Conservation (phyloP, 2,888 invertebrate genomes). For the Melinaea marsaeus region DNA sequence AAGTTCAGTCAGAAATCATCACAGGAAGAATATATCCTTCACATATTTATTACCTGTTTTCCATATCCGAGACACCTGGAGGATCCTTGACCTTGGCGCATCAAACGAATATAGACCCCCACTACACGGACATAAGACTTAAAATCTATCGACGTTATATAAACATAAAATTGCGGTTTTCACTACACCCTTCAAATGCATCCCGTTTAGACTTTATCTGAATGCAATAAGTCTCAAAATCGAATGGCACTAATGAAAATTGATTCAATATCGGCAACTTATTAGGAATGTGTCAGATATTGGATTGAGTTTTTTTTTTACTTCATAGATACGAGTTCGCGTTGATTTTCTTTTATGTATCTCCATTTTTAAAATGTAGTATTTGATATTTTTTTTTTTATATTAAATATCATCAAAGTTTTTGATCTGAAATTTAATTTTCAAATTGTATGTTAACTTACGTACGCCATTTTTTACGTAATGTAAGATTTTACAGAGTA, state of each 20-base stretch:
- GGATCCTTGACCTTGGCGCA: constrained; percentile 17
- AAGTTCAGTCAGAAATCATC: constrained; percentile 3
- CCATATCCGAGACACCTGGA: constrained; percentile 29
- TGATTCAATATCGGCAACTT: constrained; percentile 25
- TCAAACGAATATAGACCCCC: constrained; percentile 2
- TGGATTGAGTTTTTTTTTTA: constrained; percentile 21
- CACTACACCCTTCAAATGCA: neutral
- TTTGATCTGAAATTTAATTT: constrained; percentile 26
- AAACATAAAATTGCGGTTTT: constrained; percentile 10
- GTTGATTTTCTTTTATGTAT: constrained; percentile 1
- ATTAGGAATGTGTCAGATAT: constrained; percentile 27
- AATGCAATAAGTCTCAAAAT: constrained; percentile 16
- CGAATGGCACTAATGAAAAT: neutral
- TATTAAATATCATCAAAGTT: neutral
- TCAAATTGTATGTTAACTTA: neutral
- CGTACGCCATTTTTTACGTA: neutral
- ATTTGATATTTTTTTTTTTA: neutral
- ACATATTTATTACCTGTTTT: constrained; percentile 30
- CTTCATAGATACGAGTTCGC: constrained; percentile 18
- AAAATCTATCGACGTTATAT: neutral
- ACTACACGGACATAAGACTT: neutral
- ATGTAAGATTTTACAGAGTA: neutral
- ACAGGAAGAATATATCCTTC: constrained; percentile 19
- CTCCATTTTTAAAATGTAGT: neutral
- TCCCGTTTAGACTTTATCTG: constrained; percentile 5